Base-by-base conservation (phyloP, 1,140 invertebrate genomes). In the Metaphire vulgaris region DNA sequence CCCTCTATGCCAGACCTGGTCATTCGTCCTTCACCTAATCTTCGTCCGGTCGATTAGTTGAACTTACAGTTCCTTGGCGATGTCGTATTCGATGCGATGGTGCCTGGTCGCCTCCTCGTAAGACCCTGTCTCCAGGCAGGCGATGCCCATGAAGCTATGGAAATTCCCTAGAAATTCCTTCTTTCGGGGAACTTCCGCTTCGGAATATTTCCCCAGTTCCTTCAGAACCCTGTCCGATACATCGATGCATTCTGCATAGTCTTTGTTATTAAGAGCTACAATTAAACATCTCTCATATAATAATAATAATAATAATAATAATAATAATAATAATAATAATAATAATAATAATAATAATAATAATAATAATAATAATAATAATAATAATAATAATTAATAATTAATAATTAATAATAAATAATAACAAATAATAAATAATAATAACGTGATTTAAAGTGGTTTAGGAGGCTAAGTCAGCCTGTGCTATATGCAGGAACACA, bases 91-190 rank as follows among this genome's bases (percentile, higher is more conserved):
- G 78, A 79, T 80, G 69, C 84, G 72, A 74, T 86, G 84, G 74
- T 82, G 79, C 68, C 83, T 79, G n/a, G 85, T 79, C 33, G 86
- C 80, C 56, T 80, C 73, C 64, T 82, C 79, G 64, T 81, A 83
- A 56, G 85, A 82, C 64, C 78, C 82, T 78, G 85, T 76, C 77
- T 87, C 86, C 14, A 86, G 80, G 71, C 85, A 82, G 16, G 85
- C 82, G 78, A 86, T 86, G 16, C 86, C 86, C 64, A 86, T 84
- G 72, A 77, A 83, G 74, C 85, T 86, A 81, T 86, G 80, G 29
- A 87, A 75, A 71, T 82, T 86, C 1, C 85, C 84, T 1, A 83
- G 72, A 1, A 86, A 77, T 69, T 84, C 82, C 68, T 77, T 72
- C 76, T 83, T 84, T 74, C 86, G 85, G 30, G 80, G 79, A 12